phyloP scores from a whole-genome alignment of 2,888 invertebrate genomes.

The Homarus gammarus region DNA sequence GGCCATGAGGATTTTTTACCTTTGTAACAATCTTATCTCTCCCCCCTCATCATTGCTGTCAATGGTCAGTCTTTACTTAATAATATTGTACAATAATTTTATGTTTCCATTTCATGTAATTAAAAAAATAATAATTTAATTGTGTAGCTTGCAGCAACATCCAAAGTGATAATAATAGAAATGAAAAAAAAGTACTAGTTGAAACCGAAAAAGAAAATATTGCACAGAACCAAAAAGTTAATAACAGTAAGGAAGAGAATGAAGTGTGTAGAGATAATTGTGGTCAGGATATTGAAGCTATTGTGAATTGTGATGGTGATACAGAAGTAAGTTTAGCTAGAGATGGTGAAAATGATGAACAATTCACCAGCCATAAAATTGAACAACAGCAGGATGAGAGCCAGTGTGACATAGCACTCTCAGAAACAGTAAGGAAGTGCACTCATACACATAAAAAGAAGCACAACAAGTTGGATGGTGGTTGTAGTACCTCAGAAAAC shows the following conservation, averaged over 20 bases:
- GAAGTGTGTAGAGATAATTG: background rate
- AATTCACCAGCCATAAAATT: background rate
- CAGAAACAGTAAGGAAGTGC: constrained; percentile 57
- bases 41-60: too few species aligned
- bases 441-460: constrained; percentile 57
- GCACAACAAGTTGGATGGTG: constrained; percentile 46
- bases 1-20: too few species aligned
- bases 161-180: background rate
- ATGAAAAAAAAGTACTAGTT: background rate
- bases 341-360: background rate
- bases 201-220: background rate
- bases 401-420: constrained; percentile 59
- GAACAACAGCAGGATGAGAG: background rate
- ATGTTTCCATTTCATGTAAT: constrained; percentile 10
- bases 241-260: constrained; percentile 1
- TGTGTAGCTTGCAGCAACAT: constrained; percentile 20
- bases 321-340: background rate
- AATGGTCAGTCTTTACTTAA: background rate
- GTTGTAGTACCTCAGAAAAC: constrained; percentile 34
- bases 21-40: too few species aligned
- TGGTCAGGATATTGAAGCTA: background rate
- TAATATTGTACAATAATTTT: background rate
- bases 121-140: too few species aligned
- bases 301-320: background rate
- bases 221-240: background rate